Base-by-base conservation (phyloP, 2,797 vertebrate species). In the Chloroceryle amazona region DNA sequence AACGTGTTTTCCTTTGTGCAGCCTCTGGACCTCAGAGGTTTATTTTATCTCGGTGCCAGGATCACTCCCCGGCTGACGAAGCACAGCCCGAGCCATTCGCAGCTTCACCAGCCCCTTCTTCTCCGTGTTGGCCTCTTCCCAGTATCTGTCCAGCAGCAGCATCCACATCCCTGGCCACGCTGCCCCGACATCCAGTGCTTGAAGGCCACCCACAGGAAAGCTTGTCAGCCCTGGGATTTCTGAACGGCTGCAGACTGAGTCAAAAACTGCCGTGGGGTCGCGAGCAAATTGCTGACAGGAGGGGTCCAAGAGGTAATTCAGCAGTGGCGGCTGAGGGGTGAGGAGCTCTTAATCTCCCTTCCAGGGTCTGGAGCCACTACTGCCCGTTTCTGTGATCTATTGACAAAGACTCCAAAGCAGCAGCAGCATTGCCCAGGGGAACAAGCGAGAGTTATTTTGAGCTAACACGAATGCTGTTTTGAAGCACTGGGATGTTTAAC, bases 401-500 rank as follows among this genome's bases (percentile, higher is more conserved):
- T 21, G 72, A 14, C 47, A 73, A 8, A 46, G 52, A 52, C 70
- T 12, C 57, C 31, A 52, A 51, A 90, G 52, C 37, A 71, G 52
- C 39, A 79, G 57, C 71, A 74, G 46, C 29, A 11, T 33, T 44
- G 65, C 81, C 58, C 16, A 16, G 70, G 91, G 91, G 91, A 95
- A 23, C 22, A 20, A 1, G 1, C 1, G 3, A 89, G 74, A 57
- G 82, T 94, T 91, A 21, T 93, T 89, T n/a, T 0, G 0, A 26
- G 60, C 44, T 54, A 46, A 29, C 21, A n/a, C 1, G 7, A 62
- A 65, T 25, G 47, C 71, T 91, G 1, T 37, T 83, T 29, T 72
- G 80, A 81, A 86, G 76, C 84, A 19, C 71, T 82, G 89, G 81
- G 84, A 51, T 81, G 57, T 85, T 96, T 95, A 95, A 96, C 94